Base-by-base conservation (phyloP, 1,140 invertebrate genomes). In the Batillaria attramentaria region DNA sequence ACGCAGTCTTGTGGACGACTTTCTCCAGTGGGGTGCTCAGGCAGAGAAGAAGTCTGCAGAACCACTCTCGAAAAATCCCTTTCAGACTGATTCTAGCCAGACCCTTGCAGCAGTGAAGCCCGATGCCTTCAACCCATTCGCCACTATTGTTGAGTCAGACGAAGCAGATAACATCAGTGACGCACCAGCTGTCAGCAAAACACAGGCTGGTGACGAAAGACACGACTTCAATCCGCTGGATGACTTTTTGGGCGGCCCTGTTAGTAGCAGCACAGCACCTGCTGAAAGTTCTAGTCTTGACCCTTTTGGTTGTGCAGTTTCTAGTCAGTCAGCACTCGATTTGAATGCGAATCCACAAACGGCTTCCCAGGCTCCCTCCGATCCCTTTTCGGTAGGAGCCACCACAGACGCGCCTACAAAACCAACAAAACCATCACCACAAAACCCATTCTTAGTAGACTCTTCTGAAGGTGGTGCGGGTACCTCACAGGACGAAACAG, bases 1-100 rank as follows among this genome's bases (percentile, higher is more conserved):
- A 20, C 79, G 83, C 31, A 83, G 82, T 57, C 76, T 88, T 57
- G 85, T 87, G n/a, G 86, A 88, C 79, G 85, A 87, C 46, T 88
- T 88, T 68, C 80, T 86, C 6, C 84, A 85, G 35, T 81, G 86
- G 73, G 84, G 84, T 31, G 83, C 79, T 10, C 75, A 78, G 72
- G 75, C 62, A n/a, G 66, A 70, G 28, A 72, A 35, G 37, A 81
- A 78, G 60, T 31, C 46, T 8, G 42, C 72, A 18, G 76, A 73
- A 69, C 68, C 70, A 42, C 39, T 79, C 5, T 83, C 81, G 24
- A 76, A 72, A 69, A 83, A 83, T 33, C 83, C 83, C n/a, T 81
- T 81, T 57, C 72, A 69, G n/a, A 78, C 83, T 20, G 80, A 80
- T n/a, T 77, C 76, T 31, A 54, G 69, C 20, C 68, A 78, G 43